Base-by-base conservation (phyloP, 2,888 invertebrate species). In the Stenotaenia linearis region DNA sequence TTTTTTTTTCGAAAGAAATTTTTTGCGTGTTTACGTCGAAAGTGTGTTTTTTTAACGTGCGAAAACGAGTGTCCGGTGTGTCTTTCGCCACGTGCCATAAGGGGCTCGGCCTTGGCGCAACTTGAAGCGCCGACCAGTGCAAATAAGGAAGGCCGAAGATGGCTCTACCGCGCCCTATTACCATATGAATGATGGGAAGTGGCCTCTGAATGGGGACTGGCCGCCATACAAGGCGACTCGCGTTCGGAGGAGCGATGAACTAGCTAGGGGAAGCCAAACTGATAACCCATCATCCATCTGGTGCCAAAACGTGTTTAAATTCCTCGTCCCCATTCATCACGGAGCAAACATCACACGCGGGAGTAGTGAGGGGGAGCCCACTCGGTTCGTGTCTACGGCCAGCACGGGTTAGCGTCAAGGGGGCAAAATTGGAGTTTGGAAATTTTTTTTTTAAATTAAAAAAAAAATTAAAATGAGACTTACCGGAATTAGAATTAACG, bases 151-250 rank as follows among this genome's bases (percentile, higher is more conserved):
- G 40, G 50, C 15, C 23, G 40, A 28, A 45, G 77, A 45, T 77
- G 77, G 35, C 77, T 35, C 40, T 45, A 77, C 77, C 77, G 32
- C 37, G 32, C 75, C 40, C 45, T 45, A 77, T 77, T 77, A 77
- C 40, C 77, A 77, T 77, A 77, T 77, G 77, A 77, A 77, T 40
- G 77, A 77, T 77, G 77, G 77, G 23, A 45, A 37, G 40, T 37
- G 28, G 77, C 37, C 69, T 69, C 69, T 69, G 25, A 69, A 28
- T 28, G 69, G 69, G 69, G 69, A 69, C 28, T 69, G n/a, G 69
- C 69, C 69, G 69, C 69, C 69, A 69, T 69, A 69, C 69, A 69
- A 69, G 69, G 69, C 69, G 69, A 28, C 69, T 69, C 25, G 69
- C 25, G 69, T 6, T 28, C 28, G 15, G 28, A 69, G 28, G 69